A percentile compares a stretch with the other conserved stretches of the same genome.
phyloP scores from a whole-genome alignment of 2,888 invertebrate species.

The Sphaeridia pumilis region DNA sequence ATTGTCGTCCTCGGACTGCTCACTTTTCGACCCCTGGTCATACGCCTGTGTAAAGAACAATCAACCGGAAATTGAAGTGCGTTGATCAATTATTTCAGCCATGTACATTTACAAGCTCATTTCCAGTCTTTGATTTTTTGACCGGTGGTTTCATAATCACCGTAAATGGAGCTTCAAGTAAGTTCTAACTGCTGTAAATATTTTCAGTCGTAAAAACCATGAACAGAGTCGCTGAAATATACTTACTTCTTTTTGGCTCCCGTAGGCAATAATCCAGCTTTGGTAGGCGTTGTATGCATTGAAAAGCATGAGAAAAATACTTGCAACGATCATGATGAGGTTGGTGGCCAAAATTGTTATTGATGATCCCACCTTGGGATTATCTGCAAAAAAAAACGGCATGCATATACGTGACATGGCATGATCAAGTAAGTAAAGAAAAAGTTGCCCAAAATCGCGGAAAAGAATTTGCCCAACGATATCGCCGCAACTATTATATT shows the following conservation, averaged over 20 bases:
- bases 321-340: conserved; percentile 30
- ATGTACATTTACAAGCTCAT: too few relatives aligned
- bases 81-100: conserved; percentile 9
- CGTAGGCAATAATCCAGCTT: conserved; percentile 34
- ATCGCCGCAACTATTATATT: too few relatives aligned
- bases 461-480: too few relatives aligned
- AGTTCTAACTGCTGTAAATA: too few relatives aligned
- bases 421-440: too few relatives aligned
- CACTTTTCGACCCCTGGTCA: conserved; percentile 24
- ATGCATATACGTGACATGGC: too few relatives aligned
- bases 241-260: conserved; percentile 30
- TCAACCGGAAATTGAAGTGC: conserved; percentile 19
- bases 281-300: conserved; percentile 35
- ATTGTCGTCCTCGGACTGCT: conserved; percentile 13
- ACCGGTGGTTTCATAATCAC: too few relatives aligned
- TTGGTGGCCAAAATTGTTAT: conserved; percentile 33
- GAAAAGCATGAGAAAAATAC: conserved; percentile 29
- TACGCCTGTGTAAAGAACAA: conserved; percentile 20
- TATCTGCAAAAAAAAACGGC: conserved; percentile 9
- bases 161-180: too few relatives aligned
- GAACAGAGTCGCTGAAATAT: too few relatives aligned
- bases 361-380: conserved; percentile 32
- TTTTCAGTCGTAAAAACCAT: too few relatives aligned
- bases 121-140: too few relatives aligned
- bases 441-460: too few relatives aligned